Percentiles rank a stretch among this genome's conserved stretches.
Conservation (phyloP, 2,888 invertebrate genomes). For the Sinohyriopsis cumingii region DNA sequence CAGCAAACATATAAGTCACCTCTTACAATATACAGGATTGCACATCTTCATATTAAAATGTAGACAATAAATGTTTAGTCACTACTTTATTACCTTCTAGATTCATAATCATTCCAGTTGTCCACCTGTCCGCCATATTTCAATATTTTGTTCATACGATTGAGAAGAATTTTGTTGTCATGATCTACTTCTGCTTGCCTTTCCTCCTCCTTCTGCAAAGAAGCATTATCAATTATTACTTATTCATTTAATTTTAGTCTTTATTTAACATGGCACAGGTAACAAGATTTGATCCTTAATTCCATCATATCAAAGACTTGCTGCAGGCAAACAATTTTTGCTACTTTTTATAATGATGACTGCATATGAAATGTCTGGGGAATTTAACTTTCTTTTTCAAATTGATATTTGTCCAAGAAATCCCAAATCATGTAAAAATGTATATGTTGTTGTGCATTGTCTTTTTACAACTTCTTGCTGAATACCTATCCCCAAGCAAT, state of each 20-base stretch:
- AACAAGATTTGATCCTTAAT: background rate
- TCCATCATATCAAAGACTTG: constrained; percentile 1
- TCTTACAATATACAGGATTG: no score
- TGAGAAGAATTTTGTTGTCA: constrained; percentile 63
- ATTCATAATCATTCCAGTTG: constrained; percentile 64
- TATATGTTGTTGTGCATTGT: no score
- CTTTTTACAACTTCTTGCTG: no score
- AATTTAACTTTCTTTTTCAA: no score
- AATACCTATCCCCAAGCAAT: no score
- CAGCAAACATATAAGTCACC: no score
- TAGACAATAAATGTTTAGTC: no score
- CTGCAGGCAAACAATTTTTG: background rate
- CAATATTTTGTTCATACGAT: constrained; percentile 65
- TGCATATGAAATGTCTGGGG: no score
- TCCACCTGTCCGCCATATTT: constrained; percentile 55
- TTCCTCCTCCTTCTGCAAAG: constrained; percentile 61
- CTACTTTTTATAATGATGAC: no score
- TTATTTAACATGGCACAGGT: background rate
- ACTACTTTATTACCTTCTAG: constrained; percentile 42
- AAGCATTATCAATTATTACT: background rate
- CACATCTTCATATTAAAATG: no score
- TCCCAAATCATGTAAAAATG: no score
- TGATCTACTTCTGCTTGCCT: constrained; percentile 61
- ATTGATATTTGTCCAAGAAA: no score
- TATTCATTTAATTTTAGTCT: background rate